Conservation (phyloP, 2,797 vertebrate genomes). For the Alca torda region DNA sequence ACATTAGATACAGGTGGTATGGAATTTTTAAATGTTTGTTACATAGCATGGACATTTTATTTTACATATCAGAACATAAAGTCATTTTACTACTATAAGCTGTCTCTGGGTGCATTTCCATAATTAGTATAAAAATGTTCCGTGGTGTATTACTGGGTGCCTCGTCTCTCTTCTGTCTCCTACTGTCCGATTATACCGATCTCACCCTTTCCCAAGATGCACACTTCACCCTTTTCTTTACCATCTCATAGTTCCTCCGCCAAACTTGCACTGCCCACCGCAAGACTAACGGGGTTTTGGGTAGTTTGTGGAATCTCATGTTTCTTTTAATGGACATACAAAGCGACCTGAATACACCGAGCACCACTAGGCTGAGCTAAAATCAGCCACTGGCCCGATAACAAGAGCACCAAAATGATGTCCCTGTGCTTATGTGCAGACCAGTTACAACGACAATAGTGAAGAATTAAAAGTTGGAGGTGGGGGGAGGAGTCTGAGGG, state of each 20-base stretch:
- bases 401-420: neutral
- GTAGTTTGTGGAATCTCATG: neutral
- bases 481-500: neutral
- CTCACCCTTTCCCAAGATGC: neutral
- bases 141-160: neutral
- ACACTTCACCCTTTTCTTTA: neutral
- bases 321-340: neutral
- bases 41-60: slow-evolving; percentile 79
- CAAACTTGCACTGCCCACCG: neutral
- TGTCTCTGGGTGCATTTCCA: slow-evolving; percentile 74
- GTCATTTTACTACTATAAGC: slow-evolving; percentile 73
- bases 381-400: neutral
- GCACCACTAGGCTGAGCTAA: neutral
- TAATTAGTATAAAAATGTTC: slow-evolving; percentile 37
- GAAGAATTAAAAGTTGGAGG: neutral
- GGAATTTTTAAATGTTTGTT: slow-evolving; percentile 72
- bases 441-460: neutral
- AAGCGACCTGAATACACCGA: fast-evolving
- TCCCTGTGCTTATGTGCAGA: neutral
- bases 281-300: neutral
- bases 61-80: slow-evolving; percentile 81
- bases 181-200: neutral
- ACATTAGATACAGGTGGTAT: slow-evolving; percentile 70
- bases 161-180: slow-evolving; percentile 1
- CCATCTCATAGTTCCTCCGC: neutral